Conservation (phyloP, 2,113 vertebrate species). For the Peromyscus leucopus region DNA sequence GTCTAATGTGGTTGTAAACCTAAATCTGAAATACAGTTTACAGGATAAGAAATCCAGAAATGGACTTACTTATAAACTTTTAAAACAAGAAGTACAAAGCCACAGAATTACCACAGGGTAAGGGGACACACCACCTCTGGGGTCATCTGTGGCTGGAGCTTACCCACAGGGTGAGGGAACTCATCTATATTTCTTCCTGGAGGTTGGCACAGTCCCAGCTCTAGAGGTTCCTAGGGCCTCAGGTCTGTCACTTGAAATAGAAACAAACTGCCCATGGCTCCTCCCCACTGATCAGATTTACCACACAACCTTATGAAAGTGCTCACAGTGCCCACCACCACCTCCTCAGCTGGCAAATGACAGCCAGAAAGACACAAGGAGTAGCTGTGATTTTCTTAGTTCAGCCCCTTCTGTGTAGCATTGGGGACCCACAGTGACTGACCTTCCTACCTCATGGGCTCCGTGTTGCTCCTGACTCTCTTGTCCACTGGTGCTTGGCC, state of each 20-base stretch:
- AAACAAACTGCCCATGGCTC: neutral
- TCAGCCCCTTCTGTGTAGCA: no score
- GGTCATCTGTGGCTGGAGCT: neutral
- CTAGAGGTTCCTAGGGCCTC: neutral
- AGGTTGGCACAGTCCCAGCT: no score
- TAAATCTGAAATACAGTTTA: constrained; percentile 26
- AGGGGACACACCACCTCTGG: neutral
- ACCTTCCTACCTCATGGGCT: no score
- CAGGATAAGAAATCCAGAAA: constrained; percentile 42
- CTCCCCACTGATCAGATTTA: neutral
- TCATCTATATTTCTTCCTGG: neutral
- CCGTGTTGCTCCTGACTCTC: neutral
- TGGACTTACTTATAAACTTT: constrained; percentile 33
- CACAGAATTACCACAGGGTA: neutral
- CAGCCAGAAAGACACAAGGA: neutral
- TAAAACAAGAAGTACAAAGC: constrained; percentile 39
- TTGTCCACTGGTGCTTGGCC: no score
- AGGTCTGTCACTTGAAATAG: neutral
- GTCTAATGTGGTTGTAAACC: neutral
- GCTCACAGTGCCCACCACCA: no score
- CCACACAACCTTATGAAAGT: neutral
- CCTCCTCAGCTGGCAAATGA: neutral
- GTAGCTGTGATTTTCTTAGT: neutral
- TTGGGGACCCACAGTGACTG: no score
- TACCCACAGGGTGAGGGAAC: neutral